Percentiles rank a stretch among this genome's conserved stretches.
Conservation (phyloP, 2,113 vertebrate species). For the Siniperca chuatsi region DNA sequence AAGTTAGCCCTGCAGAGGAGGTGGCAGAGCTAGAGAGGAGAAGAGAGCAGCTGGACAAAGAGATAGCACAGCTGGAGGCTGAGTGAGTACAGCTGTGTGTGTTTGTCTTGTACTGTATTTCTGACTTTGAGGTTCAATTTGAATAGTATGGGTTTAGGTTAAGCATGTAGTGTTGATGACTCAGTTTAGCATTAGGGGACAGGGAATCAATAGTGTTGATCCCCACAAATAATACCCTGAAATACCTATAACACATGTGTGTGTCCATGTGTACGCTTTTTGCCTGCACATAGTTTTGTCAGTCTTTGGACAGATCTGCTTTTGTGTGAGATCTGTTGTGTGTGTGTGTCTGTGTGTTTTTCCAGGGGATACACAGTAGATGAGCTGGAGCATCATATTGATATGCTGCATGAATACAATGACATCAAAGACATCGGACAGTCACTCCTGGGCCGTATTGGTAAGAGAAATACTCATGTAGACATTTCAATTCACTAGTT, state of each 20-base stretch:
- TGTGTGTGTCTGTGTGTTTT: slow-evolving; percentile 27
- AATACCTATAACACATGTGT: not conserved
- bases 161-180: not conserved
- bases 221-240: not conserved
- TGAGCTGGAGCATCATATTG: slow-evolving; percentile 91
- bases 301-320: not conserved
- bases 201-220: not conserved
- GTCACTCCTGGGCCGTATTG: slow-evolving; percentile 92
- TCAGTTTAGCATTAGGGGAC: not conserved
- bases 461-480: slow-evolving; percentile 80
- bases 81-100: slow-evolving; percentile 80
- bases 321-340: slow-evolving; percentile 23
- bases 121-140: slow-evolving; percentile 30
- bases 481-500: not conserved
- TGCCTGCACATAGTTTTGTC: not conserved
- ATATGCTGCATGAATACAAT: slow-evolving; percentile 94
- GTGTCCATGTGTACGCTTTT: not conserved
- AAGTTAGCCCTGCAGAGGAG: slow-evolving; percentile 73
- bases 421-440: slow-evolving; percentile 95
- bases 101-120: slow-evolving; percentile 36
- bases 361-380: slow-evolving; percentile 88
- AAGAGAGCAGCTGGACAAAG: slow-evolving; percentile 71
- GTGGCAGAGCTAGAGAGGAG: slow-evolving; percentile 76
- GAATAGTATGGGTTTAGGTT: not conserved
- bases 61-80: slow-evolving; percentile 80